Base-by-base conservation (phyloP, 2,888 invertebrate genomes). In the Cryptocephalus moraei region DNA sequence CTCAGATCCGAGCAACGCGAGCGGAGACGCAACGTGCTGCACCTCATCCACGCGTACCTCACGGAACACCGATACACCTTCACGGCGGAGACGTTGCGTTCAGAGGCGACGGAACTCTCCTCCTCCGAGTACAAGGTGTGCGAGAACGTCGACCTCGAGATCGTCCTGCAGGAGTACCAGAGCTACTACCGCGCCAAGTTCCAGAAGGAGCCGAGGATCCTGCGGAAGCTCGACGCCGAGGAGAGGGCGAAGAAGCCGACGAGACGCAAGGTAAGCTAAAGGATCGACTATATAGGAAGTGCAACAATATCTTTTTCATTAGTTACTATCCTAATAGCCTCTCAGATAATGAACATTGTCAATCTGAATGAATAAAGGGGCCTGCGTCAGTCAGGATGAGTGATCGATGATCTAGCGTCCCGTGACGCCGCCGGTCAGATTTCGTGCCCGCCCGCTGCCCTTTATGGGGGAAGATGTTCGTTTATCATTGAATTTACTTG, bases 91-190 rank as follows among this genome's bases (percentile, higher is more conserved):
- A 65, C 73, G 9, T 73, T 94, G 49, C 73, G 74, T 31, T 71
- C 73, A 13, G 94, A 94, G 68, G 87, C 90, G 0, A 80, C 79
- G 39, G 22, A 22, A 6, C 3, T 22, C 3, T 72, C 92, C 9
- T 75, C 82, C 1, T 76, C 75, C 8, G 80, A 82, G 49, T 82
- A 80, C 62, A 75, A 80, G 61, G 76, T 93, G 34, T 95, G 94
- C 68, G 95, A 95, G 63, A 95, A 95, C 62, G 81, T 95, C 48
- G 92, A 93, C 67, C 72, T 95, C 63, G 87, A 89, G 53, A 85
- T 86, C 39, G 86, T 95, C 55, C 71, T 94, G 48, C 82, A 90
- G 75, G 93, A 94, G 61, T 95, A 88, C 69, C 86, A 85, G 63
- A 86, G 86, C 53, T 94, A 88, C 70, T 91, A 88, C 68, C 79